A percentile compares a stretch with the other conserved stretches of the same genome.
Conservation (phyloP, 2,797 vertebrate species). For the Acrossocheilus fasciatus region DNA sequence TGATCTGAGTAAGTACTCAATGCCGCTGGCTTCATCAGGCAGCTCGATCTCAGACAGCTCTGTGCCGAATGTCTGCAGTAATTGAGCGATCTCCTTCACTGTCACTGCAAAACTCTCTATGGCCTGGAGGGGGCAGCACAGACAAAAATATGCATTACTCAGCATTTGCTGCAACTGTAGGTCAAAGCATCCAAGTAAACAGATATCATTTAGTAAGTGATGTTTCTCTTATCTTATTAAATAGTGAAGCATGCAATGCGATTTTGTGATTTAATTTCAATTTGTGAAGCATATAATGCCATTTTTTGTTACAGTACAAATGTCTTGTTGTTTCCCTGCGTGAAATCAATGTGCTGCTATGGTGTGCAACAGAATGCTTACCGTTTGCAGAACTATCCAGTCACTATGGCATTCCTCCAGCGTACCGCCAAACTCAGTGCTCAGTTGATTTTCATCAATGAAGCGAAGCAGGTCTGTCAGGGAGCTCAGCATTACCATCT, state of each 20-base stretch:
- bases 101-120: constrained; percentile 97
- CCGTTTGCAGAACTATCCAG: constrained; percentile 94
- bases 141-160: constrained; percentile 1
- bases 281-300: not conserved
- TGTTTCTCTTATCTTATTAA: not conserved
- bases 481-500: constrained; percentile 97
- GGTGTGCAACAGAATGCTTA: constrained; percentile 64
- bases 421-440: constrained; percentile 90
- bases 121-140: constrained; percentile 77
- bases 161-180: constrained; percentile 7
- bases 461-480: constrained; percentile 93
- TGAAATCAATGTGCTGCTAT: not conserved
- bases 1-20: constrained; percentile 87
- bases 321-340: not conserved
- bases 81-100: constrained; percentile 95
- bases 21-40: constrained; percentile 85
- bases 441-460: constrained; percentile 93
- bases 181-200: not conserved
- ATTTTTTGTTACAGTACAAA: not conserved
- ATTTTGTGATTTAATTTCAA: not conserved
- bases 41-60: constrained; percentile 92
- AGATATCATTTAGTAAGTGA: not conserved
- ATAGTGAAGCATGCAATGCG: not conserved
- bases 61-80: constrained; percentile 92
- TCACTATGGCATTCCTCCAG: constrained; percentile 92